Conservation (phyloP, 2,888 invertebrate species). For the Dryomyza anilis region DNA sequence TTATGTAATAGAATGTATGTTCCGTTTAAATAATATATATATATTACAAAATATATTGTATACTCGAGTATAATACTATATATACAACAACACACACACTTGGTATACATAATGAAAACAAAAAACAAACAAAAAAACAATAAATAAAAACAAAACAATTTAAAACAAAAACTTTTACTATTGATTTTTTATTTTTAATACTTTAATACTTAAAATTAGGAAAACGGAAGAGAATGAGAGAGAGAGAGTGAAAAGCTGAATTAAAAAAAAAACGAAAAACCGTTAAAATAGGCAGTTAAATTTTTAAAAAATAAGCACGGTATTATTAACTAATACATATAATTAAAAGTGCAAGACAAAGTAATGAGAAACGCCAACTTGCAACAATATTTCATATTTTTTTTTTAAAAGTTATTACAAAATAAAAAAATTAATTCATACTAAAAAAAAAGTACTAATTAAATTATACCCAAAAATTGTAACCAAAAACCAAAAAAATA, state of each 20-base stretch:
- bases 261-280: too few species aligned
- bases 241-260: neutral
- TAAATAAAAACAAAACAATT: neutral
- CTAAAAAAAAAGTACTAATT: too few species aligned
- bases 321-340: too few species aligned
- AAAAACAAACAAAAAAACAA: conserved; percentile 34
- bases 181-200: neutral
- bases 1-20: conserved; percentile 50
- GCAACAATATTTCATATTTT: too few species aligned
- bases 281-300: too few species aligned
- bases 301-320: too few species aligned
- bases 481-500: too few species aligned
- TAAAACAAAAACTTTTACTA: neutral
- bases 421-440: too few species aligned
- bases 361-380: too few species aligned
- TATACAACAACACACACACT: conserved; percentile 26
- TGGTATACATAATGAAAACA: conserved; percentile 32
- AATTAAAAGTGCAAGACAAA: neutral
- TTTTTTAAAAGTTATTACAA: too few species aligned
- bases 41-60: conserved; percentile 46
- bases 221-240: neutral
- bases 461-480: too few species aligned
- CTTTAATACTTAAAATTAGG: too few species aligned
- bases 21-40: conserved; percentile 55
- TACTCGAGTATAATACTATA: conserved; percentile 17